A percentile compares a stretch with the other conserved stretches of the same genome.
Evolutionary conservation across 2,113 vertebrate species (phyloP).

Genomic region (Aegotheles bennettii): DNA sequence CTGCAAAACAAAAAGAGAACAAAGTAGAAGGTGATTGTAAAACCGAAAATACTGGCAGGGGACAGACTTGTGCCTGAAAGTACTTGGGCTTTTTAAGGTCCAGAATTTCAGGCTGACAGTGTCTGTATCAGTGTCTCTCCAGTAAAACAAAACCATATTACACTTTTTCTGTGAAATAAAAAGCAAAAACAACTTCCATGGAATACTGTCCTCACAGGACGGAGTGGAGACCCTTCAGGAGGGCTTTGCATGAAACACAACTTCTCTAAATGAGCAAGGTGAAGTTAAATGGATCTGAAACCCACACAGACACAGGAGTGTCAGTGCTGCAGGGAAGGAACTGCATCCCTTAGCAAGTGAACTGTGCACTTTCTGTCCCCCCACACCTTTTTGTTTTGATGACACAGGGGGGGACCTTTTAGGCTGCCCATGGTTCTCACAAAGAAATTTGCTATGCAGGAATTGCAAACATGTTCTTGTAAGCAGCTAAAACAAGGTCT

Average conservation of each 20-base stretch:
- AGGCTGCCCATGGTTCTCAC: not conserved
- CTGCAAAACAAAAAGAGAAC: not conserved
- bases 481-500: not conserved
- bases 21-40: constrained; percentile 26
- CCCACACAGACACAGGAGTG: not conserved
- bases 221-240: not conserved
- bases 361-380: rapidly evolving
- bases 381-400: not conserved
- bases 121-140: not conserved
- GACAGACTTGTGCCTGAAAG: not conserved
- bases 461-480: not conserved
- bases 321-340: not conserved
- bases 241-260: not conserved
- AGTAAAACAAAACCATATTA: not conserved
- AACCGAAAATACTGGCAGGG: not conserved
- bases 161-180: not conserved
- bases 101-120: not conserved
- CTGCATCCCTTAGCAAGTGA: rapidly evolving
- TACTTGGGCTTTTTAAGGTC: not conserved
- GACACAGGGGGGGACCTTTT: not conserved
- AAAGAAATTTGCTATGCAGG: not conserved
- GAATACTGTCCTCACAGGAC: not conserved
- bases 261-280: not conserved
- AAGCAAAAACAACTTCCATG: not conserved
- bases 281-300: not conserved